phyloP scores from a whole-genome alignment of 2,797 vertebrate species.

The Enteromius paludinosus region DNA sequence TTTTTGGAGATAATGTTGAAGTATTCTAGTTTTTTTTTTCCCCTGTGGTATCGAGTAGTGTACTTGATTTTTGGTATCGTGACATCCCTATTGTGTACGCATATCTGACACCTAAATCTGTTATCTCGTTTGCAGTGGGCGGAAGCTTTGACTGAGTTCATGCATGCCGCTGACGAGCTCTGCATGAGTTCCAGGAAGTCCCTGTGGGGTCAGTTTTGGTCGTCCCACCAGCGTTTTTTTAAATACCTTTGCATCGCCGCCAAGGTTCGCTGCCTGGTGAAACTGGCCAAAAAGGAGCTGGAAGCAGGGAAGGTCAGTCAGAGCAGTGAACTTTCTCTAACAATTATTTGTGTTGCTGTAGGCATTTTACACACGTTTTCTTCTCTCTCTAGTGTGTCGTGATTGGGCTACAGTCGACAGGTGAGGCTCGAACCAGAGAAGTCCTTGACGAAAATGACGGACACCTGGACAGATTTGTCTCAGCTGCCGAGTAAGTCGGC shows the following conservation, averaged over 20 bases:
- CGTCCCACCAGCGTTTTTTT: constrained; percentile 98
- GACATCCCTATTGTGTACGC: too few species aligned
- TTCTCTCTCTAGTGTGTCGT: constrained; percentile 85
- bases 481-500: constrained; percentile 92
- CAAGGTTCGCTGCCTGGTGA: constrained; percentile 92
- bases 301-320: constrained; percentile 86
- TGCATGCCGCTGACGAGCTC: constrained; percentile 89
- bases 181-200: constrained; percentile 94
- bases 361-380: constrained; percentile 11
- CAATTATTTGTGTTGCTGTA: neutral
- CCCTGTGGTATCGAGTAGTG: too few species aligned
- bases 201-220: constrained; percentile 99
- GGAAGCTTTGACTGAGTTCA: constrained; percentile 90
- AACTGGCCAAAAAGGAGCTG: constrained; percentile 90
- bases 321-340: neutral
- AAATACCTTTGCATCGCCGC: constrained; percentile 98
- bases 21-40: too few species aligned
- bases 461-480: constrained; percentile 93
- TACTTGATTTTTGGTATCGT: too few species aligned
- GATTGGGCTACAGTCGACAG: constrained; percentile 97
- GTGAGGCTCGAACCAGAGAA: constrained; percentile 95
- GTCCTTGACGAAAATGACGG: constrained; percentile 96
- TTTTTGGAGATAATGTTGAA: too few species aligned
- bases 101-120: neutral
- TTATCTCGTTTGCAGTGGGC: constrained; percentile 84